Base-by-base conservation (phyloP, 2,888 invertebrate genomes). In the Polietes domitor region DNA sequence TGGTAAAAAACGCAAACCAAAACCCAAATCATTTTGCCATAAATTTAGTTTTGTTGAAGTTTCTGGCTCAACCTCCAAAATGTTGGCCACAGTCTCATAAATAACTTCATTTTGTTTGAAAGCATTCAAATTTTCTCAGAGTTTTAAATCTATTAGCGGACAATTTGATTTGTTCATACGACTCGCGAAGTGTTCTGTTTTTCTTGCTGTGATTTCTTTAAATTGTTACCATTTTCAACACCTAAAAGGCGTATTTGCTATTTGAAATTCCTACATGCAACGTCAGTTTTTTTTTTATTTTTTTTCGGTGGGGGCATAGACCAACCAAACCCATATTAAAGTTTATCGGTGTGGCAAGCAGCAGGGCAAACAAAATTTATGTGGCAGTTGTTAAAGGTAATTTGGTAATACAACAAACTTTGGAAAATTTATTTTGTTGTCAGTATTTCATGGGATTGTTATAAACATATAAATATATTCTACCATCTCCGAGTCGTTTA, bases 151-250 rank as follows among this genome's bases (percentile, higher is more conserved):
- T 68, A 28, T 77, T 61, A 10, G 19, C 43, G 17, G 50, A 63
- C 63, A 68, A 76, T 68, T 84, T 72, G 58, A 80, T 72, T 71
- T 65, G 21, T 68, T 77, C 19, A 17, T 41, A 68, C 61, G 70
- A 12, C 10, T 1, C 28, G 71, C 10, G 6, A 43, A 65, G 55
- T 26, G 19, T 37, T 1, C 50, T 65, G 63, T 76, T 65, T 70
- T 55, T 26, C 4, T 53, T 71, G 3, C 41, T 0, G 15, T 75
- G 58, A 3, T 55, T 53, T 72, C 21, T 28, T 72, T 55, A 65
- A 83, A 55, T 50, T 77, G 81, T 81, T 68, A 6, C 81, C 81
- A 79, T 81, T 84, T 84, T 81, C 81, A 79, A 84, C 81, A 84
- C 84, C 76, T 81, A 79, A 81, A 81, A 84, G 81, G 84, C 81